Base-by-base conservation (phyloP, 2,797 vertebrate genomes). In the Arctocebus calabarensis region DNA sequence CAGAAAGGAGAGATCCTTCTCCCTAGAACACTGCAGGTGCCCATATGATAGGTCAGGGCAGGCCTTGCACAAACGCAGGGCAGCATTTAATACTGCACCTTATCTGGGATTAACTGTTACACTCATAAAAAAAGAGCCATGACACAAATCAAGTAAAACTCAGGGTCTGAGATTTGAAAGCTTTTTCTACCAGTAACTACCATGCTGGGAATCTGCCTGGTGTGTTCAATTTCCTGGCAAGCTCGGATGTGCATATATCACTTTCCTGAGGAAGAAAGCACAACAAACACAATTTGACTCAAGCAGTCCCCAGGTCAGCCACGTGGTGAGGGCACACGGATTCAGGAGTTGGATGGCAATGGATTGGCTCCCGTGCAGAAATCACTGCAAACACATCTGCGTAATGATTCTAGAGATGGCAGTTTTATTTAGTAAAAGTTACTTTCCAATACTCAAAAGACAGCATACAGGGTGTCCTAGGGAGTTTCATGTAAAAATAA, bases 401-500 rank as follows among this genome's bases (percentile, higher is more conserved):
- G 82, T 20, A 37, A 27, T 95, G 52, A 52, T 48, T 52, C 55
- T 71, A 64, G 91, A 37, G 52, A 68, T 0, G 3, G 3, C 92
- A 78, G 94, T 96, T 96, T 89, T 77, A 62, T 90, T 55, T 90
- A 64, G 55, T 62, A 64, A 75, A 81, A 78, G 20, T 77, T 45
- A 43, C 62, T 29, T 89, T 62, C 3, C 1, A 48, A 70, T 40
- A 71, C 43, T 74, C 61, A 75, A 73, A 75, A 73, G 73, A 78
- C 7, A 34, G 62, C 19, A 37, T 25, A 59, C 37, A 52, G 90
- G 64, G 25, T 32, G 7, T 86, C 23, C 90, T 43, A 12, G 75
- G 61, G 29, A 64, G 91, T 96, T 96, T 93, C 94, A 96, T 96
- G 94, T 96, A 96, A 94, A 97, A 70, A n/a, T 27, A 84, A 97